phyloP scores from a whole-genome alignment of 2,888 invertebrate species.

The Biston betularia region DNA sequence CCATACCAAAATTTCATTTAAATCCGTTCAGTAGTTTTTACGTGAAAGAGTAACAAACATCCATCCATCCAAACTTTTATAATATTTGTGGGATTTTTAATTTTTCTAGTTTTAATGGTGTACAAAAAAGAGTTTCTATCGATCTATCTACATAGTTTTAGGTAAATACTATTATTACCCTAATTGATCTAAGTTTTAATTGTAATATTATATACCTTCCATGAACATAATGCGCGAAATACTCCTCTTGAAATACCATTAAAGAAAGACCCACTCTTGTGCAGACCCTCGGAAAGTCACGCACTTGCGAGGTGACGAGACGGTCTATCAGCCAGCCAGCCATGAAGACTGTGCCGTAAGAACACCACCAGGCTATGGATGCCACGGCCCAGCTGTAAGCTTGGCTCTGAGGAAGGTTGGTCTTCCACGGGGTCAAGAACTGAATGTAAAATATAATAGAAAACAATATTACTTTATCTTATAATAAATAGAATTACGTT shows the following conservation, averaged over 20 bases:
- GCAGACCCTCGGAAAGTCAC: constrained; percentile 60
- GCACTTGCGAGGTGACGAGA: constrained; percentile 50
- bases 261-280: constrained; percentile 67
- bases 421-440: constrained; percentile 62
- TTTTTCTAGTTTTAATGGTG: no score
- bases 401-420: constrained; percentile 58
- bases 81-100: no score
- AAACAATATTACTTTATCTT: no score
- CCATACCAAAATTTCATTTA: no score
- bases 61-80: no score
- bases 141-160: no score
- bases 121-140: no score
- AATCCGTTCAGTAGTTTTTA: no score
- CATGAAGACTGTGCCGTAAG: constrained; percentile 57
- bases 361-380: constrained; percentile 68
- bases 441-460: constrained; percentile 39
- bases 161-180: not conserved
- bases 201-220: constrained; percentile 63
- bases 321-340: constrained; percentile 54
- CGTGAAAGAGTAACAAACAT: no score
- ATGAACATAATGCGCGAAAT: constrained; percentile 78
- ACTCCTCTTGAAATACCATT: constrained; percentile 74
- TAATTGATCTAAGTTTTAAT: not conserved
- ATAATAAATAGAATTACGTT: no score
- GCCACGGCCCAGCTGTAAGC: constrained; percentile 71